Evolutionary conservation across 2,888 invertebrate genomes (phyloP), one percentile per base, ranked within the genome.

Genomic region (Mactromeris polynyma): DNA sequence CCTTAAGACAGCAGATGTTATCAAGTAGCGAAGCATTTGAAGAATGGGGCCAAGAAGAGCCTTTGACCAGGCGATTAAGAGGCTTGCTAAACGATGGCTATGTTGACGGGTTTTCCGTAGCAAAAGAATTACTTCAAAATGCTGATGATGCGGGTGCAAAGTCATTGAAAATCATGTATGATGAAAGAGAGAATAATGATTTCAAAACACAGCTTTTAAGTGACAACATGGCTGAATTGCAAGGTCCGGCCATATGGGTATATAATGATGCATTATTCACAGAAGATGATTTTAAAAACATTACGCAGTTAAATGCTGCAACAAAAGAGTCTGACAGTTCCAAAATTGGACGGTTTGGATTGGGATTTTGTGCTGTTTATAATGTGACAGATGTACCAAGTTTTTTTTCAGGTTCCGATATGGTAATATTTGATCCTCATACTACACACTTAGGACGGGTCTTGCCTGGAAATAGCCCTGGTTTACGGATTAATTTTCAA

Each of bases 351-450:
- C 93, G 95, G 69, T 96, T 96, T 93, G 96, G 96, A 40, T 93
- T 96, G 7, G 96, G 96, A 0, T 96, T 96, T 91, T 96, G 96
- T 86, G 93, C 96, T 26, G 96, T 96, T n/a, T 96, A 96, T 89
- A 96, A 96, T 82, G 64, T 96, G 21, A 96, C 96, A 9, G 96
- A 96, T 93, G 95, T 96, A 6, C 96, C 96, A 11, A 95, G 95
- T 73, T 96, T 96, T 83, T 89, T 96, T n/a, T 96, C 96, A 81
- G 90, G 95, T 7, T 90, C 95, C 83, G 94, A 91, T 80, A 87
- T 96, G 51, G 95, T 96, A 9, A 95, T 96, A 11, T 96, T 96
- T 89, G 96, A 96, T 91, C 96, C 96, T 7, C 96, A 96, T 86
- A 92, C 91, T 40, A 95, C 88, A n/a, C 94, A 95, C 89, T 91